Base-by-base conservation (phyloP, 2,797 vertebrate genomes). In the Malurus leucopterus region DNA sequence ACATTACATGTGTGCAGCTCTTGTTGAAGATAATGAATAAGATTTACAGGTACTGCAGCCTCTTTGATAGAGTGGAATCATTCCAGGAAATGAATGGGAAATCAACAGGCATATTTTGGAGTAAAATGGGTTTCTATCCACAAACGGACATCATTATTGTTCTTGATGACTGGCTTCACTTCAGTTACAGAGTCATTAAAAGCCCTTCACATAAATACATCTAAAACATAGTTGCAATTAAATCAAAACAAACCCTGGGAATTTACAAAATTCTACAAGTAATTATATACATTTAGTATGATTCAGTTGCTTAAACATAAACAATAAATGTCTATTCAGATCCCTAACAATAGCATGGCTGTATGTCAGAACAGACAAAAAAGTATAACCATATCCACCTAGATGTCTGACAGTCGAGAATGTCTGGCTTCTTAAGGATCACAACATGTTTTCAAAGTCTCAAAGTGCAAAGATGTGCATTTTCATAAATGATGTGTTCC, bases 341-440 rank as follows among this genome's bases (percentile, higher is more conserved):
- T 54, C 8, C 11, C n/a, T 71, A 67, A 29, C 0, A 1, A 9
- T 61, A 23, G 40, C 13, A 23, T 47, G 8, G 8, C 4, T 80
- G 4, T 13, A 43, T 64, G 19, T 46, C 36, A 75, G 10, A 17
- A 27, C 21, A 62, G 24, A n/a, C 4, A 51, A 83, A 63, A 68
- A 70, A 4, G 4, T 17, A 12, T 32, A 44, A 63, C 44, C 8
- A 22, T 13, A 50, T 46, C 20, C 19, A 13, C 3, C 2, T 17
- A 77, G 12, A 26, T n/a, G 29, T 41, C 47, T 79, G 38, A 62
- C 34, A 65, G 13, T 61, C 38, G 9, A 73, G 17, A 51, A 38
- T 43, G 5, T n/a, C 51, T 68, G 15, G 3, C 5, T 59, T 19
- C 15, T 16, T 63, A 34, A 2, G 0, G 5, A 8, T 24, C 5